Evolutionary conservation across 1,140 invertebrate species (phyloP).

Genomic region (Drosophila insularis): DNA sequence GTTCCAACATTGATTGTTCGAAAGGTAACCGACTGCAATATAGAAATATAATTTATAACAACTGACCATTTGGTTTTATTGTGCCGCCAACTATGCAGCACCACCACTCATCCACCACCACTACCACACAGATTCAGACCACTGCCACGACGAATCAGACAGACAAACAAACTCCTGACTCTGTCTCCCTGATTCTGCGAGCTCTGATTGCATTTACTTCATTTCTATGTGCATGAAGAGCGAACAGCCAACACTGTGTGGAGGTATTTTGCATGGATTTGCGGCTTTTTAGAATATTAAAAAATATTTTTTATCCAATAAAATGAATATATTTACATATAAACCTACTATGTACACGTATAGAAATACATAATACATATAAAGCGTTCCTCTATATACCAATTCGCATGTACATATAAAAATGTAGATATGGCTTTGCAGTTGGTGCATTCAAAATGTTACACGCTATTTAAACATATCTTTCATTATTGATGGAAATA

Average conservation of each 20-base stretch:
- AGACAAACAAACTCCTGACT: conserved; percentile 41
- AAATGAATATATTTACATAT: not conserved
- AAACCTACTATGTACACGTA: not conserved
- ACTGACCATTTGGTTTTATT: conserved; percentile 59
- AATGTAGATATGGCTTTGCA: conserved; percentile 33
- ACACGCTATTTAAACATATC: conserved; percentile 72
- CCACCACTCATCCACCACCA: not conserved
- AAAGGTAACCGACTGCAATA: conserved; percentile 59
- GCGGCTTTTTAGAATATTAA: conserved; percentile 80
- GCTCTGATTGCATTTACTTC: conserved; percentile 64
- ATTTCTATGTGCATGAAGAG: not conserved
- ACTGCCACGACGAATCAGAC: not conserved
- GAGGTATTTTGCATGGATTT: conserved; percentile 69
- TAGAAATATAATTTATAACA: conserved; percentile 76
- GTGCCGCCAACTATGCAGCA: conserved; percentile 5
- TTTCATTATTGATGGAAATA: conserved; percentile 72
- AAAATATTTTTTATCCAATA: conserved; percentile 61
- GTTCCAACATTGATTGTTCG: conserved; percentile 19
- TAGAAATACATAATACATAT: not conserved
- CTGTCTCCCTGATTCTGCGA: not conserved
- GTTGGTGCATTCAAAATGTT: conserved; percentile 55
- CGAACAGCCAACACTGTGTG: conserved; percentile 9
- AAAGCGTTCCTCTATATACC: not conserved
- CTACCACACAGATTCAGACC: not conserved
- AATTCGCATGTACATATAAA: conserved; percentile 1